Conservation (phyloP, 2,797 vertebrate species). For the Heterohyrax brucei region DNA sequence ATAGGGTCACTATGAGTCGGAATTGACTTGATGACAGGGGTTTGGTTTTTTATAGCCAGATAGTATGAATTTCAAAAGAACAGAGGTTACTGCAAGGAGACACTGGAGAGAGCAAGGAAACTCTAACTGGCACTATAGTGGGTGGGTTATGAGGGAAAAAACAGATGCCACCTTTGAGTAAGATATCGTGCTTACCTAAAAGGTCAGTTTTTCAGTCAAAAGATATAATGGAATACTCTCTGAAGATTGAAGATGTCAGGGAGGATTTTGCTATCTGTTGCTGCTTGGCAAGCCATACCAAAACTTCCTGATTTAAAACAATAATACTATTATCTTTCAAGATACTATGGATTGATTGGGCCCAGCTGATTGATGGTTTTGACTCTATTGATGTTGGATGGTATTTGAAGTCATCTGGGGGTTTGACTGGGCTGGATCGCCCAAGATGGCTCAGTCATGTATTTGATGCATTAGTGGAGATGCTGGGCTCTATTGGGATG, state of each 20-base stretch:
- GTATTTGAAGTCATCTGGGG: background rate
- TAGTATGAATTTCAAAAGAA: slow-evolving; percentile 29
- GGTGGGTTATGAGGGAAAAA: background rate
- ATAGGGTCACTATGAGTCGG: no score
- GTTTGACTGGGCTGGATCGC: background rate
- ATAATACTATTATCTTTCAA: slow-evolving; percentile 21
- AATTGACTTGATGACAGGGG: no score
- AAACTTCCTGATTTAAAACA: slow-evolving; percentile 7
- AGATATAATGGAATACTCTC: background rate
- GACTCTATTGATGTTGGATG: background rate
- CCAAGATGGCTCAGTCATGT: background rate
- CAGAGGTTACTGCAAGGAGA: slow-evolving; percentile 39
- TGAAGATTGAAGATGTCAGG: background rate
- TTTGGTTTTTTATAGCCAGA: background rate
- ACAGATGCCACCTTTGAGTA: background rate
- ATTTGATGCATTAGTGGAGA: background rate
- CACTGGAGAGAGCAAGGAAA: background rate
- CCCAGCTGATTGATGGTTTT: background rate
- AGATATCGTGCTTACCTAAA: slow-evolving; percentile 57
- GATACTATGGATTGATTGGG: background rate
- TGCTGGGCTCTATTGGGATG: background rate
- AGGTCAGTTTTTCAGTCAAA: slow-evolving; percentile 55
- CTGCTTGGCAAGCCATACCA: background rate
- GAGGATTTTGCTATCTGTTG: background rate
- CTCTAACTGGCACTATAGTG: background rate